Evolutionary conservation across 1,140 invertebrate genomes (phyloP).

Genomic region (Riptortus pedestris): DNA sequence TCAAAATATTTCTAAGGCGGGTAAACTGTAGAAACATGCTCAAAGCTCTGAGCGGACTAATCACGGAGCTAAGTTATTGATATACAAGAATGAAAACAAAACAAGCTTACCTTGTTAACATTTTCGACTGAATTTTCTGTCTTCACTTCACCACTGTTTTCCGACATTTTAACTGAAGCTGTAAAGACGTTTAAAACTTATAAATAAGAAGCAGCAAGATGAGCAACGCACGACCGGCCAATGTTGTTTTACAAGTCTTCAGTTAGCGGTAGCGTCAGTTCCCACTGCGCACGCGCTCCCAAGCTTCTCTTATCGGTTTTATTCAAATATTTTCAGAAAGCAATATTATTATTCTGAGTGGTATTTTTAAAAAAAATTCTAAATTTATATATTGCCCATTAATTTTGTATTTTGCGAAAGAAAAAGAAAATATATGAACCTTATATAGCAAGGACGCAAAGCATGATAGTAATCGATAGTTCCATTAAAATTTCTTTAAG

Average conservation of each 20-base stretch:
- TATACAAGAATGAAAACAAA: neutral
- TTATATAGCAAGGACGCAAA: no score
- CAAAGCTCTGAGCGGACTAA: neutral
- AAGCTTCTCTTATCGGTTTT: constrained; percentile 11
- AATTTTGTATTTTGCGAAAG: no score
- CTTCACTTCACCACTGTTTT: constrained; percentile 42
- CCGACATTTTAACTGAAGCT: constrained; percentile 38
- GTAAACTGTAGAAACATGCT: neutral
- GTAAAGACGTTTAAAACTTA: constrained; percentile 37
- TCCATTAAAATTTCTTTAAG: no score
- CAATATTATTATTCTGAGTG: no score
- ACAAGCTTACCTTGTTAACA: constrained; percentile 2
- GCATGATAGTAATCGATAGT: no score
- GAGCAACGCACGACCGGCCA: constrained; percentile 6
- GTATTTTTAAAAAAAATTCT: no score
- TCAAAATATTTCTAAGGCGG: neutral
- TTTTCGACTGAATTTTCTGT: constrained; percentile 41
- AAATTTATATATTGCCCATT: no score
- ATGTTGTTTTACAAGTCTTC: constrained; percentile 14
- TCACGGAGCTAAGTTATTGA: constrained; percentile 5
- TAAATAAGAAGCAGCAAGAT: constrained; percentile 30
- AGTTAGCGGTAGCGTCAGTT: constrained; percentile 17
- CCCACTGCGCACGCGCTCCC: neutral
- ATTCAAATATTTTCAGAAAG: no score
- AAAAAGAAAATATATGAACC: no score